Base-by-base conservation (phyloP, 2,888 invertebrate genomes). In the Hylaea fasciaria region DNA sequence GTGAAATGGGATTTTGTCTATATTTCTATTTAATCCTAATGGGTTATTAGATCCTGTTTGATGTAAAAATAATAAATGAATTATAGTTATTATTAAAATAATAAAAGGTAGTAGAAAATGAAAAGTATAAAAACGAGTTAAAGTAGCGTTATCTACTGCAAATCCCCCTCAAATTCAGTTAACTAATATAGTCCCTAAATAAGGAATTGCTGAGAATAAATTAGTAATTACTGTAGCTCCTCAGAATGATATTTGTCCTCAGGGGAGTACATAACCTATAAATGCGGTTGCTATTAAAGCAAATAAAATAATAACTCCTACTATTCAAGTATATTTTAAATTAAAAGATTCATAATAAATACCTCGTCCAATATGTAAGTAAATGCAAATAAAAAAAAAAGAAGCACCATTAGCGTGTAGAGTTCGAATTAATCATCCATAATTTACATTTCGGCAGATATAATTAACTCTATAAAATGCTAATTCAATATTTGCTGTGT, bases 161-260 rank as follows among this genome's bases (percentile, higher is more conserved):
- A 95, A 96, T 76, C 95, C 95, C 1, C 96, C 96, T 93, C 96
- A 96, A 74, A 96, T 86, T 94, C 95, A 96, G 86, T 93, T 91
- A 0, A 96, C 95, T 86, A 96, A 73, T 66, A 78, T 82, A 58
- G 78, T 84, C 12, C 95, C 96, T 86, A 96, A 74, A 69, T 94
- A 95, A 0, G 96, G 96, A 10, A 96, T 93, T 2, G 95, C 95
- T 0, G 96, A 96, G 64, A 96, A 63, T 72, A 96, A 73, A 78
- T 95, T 96, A 35, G 95, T 95, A 94, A 96, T 96, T n/a, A 96
- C 95, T 40, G 95, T 96, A 0, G 96, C 95, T 0, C 95, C 95
- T 93, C 96, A 96, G 82, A 95, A 96, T 0, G 95, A 96, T 94
- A 96, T 96, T 95, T 96, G 96, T 8, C 96, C 96, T 86, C 96